Conservation (phyloP, 2,113 vertebrate species). For the Otocyon megalotis region DNA sequence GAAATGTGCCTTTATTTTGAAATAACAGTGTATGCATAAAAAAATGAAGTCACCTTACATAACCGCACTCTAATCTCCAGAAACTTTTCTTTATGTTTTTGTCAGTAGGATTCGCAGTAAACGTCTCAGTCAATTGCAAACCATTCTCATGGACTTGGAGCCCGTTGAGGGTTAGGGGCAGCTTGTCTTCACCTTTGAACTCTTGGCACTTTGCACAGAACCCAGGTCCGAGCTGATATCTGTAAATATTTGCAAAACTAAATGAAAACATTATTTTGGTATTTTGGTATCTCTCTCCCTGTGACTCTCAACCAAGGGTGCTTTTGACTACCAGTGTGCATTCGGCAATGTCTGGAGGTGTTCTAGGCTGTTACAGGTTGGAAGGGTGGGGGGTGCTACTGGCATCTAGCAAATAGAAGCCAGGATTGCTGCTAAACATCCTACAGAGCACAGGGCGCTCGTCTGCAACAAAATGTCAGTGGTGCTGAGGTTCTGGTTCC, state of each 20-base stretch:
- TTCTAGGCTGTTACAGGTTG: background rate
- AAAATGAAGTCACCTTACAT: constrained; percentile 61
- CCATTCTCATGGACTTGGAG: rapidly evolving
- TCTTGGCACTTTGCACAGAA: background rate
- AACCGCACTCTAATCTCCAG: constrained; percentile 60
- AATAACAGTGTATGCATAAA: constrained; percentile 56
- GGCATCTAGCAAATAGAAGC: background rate
- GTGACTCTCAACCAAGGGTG: background rate
- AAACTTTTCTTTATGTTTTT: constrained; percentile 36
- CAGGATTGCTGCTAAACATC: background rate
- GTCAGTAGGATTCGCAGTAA: background rate
- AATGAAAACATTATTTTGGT: background rate
- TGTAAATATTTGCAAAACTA: background rate
- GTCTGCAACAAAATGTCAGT: rapidly evolving
- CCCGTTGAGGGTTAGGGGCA: background rate
- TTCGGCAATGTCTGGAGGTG: no score
- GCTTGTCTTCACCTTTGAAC: background rate
- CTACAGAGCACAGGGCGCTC: rapidly evolving
- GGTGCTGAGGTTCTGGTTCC: background rate
- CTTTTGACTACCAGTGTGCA: rapidly evolving
- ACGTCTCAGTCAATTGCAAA: rapidly evolving
- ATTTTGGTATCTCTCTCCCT: background rate
- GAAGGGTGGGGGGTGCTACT: background rate
- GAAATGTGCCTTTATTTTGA: constrained; percentile 79
- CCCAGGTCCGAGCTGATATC: background rate